Evolutionary conservation across 2,113 vertebrate species (phyloP).

Genomic region (Penelope pileata): DNA sequence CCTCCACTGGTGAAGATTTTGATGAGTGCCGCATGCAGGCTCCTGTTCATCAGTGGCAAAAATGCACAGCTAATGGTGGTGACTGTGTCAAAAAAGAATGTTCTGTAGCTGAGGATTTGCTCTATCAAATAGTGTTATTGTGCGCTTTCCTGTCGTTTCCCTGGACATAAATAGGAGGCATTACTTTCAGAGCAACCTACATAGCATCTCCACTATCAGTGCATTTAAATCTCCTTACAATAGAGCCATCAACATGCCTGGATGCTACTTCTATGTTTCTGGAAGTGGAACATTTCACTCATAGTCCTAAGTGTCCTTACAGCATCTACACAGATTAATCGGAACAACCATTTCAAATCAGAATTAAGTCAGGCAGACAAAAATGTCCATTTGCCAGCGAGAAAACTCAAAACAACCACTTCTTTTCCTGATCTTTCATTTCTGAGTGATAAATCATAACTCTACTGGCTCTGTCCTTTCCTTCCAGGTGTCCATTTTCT

Average conservation of each 20-base stretch:
- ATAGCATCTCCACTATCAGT: background rate
- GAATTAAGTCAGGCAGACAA: background rate
- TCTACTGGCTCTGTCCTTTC: background rate
- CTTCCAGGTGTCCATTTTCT: background rate
- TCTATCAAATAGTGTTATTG: too few relatives aligned
- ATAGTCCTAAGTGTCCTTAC: background rate
- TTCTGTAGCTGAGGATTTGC: too few relatives aligned
- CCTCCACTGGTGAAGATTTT: too few relatives aligned
- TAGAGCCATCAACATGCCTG: background rate
- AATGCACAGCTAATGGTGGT: too few relatives aligned
- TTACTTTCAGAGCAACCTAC: too few relatives aligned
- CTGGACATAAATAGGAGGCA: too few relatives aligned
- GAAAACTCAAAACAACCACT: background rate
- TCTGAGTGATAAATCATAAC: background rate
- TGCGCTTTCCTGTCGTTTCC: too few relatives aligned
- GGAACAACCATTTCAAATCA: background rate
- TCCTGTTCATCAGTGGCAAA: too few relatives aligned
- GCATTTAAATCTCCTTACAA: background rate
- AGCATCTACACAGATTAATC: background rate
- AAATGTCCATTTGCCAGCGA: background rate
- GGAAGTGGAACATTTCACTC: background rate
- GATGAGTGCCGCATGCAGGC: too few relatives aligned
- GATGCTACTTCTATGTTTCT: background rate
- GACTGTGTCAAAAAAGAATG: too few relatives aligned
- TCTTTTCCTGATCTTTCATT: background rate